Evolutionary conservation across 2,888 invertebrate species (phyloP), one percentile per base, ranked within the genome.

Genomic region (Chymomyza amoena): DNA sequence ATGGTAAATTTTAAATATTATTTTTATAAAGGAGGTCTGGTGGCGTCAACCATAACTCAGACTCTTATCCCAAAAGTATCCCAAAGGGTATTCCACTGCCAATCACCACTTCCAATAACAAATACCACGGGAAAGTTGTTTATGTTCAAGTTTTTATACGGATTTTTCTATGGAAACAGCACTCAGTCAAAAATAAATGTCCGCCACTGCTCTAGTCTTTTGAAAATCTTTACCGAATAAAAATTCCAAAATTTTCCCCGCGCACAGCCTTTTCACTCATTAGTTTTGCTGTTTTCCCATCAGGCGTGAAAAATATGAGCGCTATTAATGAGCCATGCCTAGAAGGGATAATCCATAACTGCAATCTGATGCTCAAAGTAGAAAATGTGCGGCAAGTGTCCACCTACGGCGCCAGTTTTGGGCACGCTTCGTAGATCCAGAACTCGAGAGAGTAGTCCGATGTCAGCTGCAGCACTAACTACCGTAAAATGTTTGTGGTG

Each of bases 321-420:
- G 28, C 18, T 74, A 81, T 85, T 88, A 85, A 85, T 85, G 84
- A 84, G 77, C 76, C 84, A 63, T 84, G 56, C 61, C 61, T 50
- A n/a, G 66, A 75, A 76, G 63, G 84, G 78, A 77, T 66, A 63
- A 73, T 75, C 75, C 68, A 4, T 20, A 20, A 59, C 69, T 64
- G 88, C 73, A 84, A 88, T 64, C 66, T 61, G 87, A 84, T 62
- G 67, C 77, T 61, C 73, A 86, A 88, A 81, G 39, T 45, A 45
- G 88, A 84, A 70, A 81, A 87, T 83, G 78, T 83, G 84, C 81
- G 81, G 77, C 84, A 81, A 88, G 84, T 87, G 88, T 81, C 84
- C 84, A 84, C 75, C 80, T 79, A 77, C 79, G 84, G 84, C 84
- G 84, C 84, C 84, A 77, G 75, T 78, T 88, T 73, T 73, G 68